Base-by-base conservation (phyloP, 2,888 invertebrate genomes). In the Polyploca ridens region DNA sequence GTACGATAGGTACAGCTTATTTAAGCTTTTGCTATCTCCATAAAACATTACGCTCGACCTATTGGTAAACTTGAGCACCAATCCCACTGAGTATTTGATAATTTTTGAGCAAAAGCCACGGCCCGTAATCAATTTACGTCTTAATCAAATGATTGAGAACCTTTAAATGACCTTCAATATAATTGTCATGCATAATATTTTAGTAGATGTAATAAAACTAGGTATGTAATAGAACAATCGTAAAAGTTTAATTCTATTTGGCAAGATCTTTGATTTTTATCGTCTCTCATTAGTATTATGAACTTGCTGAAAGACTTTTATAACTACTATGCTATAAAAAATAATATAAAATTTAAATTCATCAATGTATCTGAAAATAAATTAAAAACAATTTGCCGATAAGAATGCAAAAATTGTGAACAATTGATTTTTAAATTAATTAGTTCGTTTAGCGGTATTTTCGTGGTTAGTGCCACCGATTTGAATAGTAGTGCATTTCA, bases 391-490 rank as follows among this genome's bases (percentile, higher is more conserved):
- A 65, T 77, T 41, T 69, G 71, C 67, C 61, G 74, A 63, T 64
- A 66, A 66, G 82, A 84, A 85, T 85, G 83, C 81, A 73, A 80
- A 85, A 81, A 81, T 74, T 72, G 19, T 68, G 71, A 78, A 78
- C 78, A 83, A 81, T 80, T 77, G 82, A 84, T 82, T 86, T 83
- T 78, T 76, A 80, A 78, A 88, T 87, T 86, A 89, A 91, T 87
- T 86, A 83, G 86, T 80, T 80, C 89, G 77, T 89, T 87, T 90
- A 92, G 90, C 92, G 91, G 93, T 91, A 90, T 83, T 77, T 71
- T 84, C 81, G 83, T 76, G 81, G 82, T 71, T 76, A 89, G 84
- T 78, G 72, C 88, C 82, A 72, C 88, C 86, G 73, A 92, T 83
- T 91, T 89, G 79, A 75, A 79, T 78, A 82, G 91, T 82, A 77